Evolutionary conservation across 2,888 invertebrate species (phyloP).

Genomic region (Drosophila infuscata): DNA sequence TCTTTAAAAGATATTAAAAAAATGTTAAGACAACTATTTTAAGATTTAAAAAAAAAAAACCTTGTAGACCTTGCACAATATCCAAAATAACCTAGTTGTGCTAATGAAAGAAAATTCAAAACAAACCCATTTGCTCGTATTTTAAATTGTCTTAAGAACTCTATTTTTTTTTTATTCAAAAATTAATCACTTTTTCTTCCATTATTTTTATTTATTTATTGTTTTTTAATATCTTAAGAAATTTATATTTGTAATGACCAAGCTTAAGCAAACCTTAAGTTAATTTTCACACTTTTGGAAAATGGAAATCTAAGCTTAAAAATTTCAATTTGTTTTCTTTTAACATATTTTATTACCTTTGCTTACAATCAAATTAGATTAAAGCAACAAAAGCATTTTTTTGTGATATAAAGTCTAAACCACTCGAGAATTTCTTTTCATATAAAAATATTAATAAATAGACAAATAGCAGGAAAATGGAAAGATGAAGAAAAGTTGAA

Average conservation of each 20-base stretch:
- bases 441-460: slow-evolving; percentile 56
- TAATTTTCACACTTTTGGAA: background rate
- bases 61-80: background rate
- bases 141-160: background rate
- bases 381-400: slow-evolving; percentile 15
- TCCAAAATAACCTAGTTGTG: rapidly evolving
- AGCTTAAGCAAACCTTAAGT: background rate
- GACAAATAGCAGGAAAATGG: slow-evolving; percentile 18
- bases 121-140: background rate
- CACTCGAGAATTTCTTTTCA: slow-evolving; percentile 43
- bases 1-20: background rate
- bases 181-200: background rate
- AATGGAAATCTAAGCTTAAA: background rate
- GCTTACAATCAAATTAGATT: slow-evolving; percentile 46
- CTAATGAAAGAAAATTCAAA: too few relatives aligned
- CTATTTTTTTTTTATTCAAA: background rate
- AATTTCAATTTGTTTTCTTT: slow-evolving; percentile 4
- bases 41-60: background rate
- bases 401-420: slow-evolving; percentile 16
- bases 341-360: slow-evolving; percentile 41
- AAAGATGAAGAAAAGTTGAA: slow-evolving; percentile 21
- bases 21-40: background rate
- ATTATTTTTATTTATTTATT: background rate
- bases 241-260: background rate
- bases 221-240: background rate